Evolutionary conservation across 2,888 invertebrate species (phyloP), one percentile per base, ranked within the genome.

Genomic region (Hedychridium roseum): DNA sequence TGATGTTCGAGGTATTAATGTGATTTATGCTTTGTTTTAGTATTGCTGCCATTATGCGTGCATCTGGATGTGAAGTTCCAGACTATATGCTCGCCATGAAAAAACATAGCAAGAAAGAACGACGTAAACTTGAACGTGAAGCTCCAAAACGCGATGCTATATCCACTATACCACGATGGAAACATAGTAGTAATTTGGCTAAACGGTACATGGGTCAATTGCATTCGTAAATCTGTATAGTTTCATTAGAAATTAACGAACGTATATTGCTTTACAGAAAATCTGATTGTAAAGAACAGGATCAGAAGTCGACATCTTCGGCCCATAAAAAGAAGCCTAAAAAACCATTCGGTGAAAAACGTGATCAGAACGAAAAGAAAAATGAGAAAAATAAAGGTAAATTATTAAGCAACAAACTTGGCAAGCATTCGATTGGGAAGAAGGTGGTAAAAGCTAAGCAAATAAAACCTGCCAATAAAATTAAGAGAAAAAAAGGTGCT

Each of bases 11-110:
- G n/a, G 12, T 27, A 4, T 15, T 9, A 15, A 36, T 44, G 27
- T 34, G 20, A 36, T 44, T 30, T 38, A 5, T 16, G 12, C 36
- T 37, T 21, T 48, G 44, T 59, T 77, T 39, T 73, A 94, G 94
- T 68, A 94, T 98, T 76, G 96, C 96, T 0, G 88, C 91, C 43
- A 88, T 97, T 28, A 88, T 98, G 80, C 87, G 88, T 68, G 90
- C 91, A 68, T 94, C 97, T 0, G 97, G 97, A 1, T 95, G 96
- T 74, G 85, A 88, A 7, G 93, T 98, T 0, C 97, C 97, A 0
- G 89, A 91, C 14, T 98, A 93, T 80, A 92, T 96, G 89, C 80
- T 97, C 56, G 82, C 83, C 45, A 80, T 93, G 76, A 88, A 88
- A 64, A 88, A 87, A 64, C 83, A 85, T 39, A 83, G 84, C 41